phyloP scores from a whole-genome alignment of 2,888 invertebrate genomes.

The Chorisops tibialis region DNA sequence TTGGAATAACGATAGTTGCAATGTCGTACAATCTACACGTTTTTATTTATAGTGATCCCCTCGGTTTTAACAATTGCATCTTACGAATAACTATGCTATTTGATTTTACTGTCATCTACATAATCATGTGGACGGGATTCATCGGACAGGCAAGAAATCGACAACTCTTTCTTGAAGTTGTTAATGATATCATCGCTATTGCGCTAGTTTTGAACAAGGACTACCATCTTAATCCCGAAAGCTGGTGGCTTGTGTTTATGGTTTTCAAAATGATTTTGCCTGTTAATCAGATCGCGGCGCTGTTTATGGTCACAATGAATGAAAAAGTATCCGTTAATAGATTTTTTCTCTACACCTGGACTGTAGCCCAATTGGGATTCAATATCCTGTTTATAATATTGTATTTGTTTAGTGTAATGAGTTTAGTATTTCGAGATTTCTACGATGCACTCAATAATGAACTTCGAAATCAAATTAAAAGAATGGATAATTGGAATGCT shows the following conservation, averaged over 20 bases:
- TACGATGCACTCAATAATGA: too few relatives aligned
- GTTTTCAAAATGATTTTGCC: constrained; percentile 1
- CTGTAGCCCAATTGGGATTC: background rate
- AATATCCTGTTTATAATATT: background rate
- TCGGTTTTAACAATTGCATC: too few relatives aligned
- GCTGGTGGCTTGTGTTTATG: background rate
- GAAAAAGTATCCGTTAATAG: background rate
- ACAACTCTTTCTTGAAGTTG: background rate
- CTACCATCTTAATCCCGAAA: background rate
- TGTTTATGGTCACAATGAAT: background rate
- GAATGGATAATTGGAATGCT: too few relatives aligned
- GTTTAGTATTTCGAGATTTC: background rate
- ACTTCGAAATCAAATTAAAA: too few relatives aligned
- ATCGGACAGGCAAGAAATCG: background rate
- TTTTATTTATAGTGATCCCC: too few relatives aligned
- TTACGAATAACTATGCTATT: background rate
- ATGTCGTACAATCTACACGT: too few relatives aligned
- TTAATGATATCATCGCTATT: background rate
- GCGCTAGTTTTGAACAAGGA: background rate
- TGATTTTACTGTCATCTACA: background rate
- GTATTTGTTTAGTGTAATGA: background rate
- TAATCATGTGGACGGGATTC: background rate
- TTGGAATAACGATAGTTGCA: too few relatives aligned
- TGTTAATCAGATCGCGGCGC: background rate
- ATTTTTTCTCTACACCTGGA: background rate